Conservation (phyloP, 2,888 invertebrate species). For the Melanostoma scalare region DNA sequence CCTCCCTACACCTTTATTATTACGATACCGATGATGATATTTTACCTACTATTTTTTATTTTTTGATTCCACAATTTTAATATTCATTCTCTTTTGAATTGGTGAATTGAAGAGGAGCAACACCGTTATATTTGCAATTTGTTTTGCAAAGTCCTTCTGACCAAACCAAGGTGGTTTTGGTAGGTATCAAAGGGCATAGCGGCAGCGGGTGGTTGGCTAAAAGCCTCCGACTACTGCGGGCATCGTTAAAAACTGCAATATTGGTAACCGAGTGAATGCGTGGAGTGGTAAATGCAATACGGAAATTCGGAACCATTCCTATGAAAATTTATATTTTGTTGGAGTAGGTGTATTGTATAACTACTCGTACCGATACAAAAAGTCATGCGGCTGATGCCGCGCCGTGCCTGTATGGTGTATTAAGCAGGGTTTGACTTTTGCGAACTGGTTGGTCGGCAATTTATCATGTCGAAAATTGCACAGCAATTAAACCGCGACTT, state of each 20-base stretch:
- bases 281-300: slow-evolving; percentile 34
- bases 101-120: slow-evolving; percentile 31
- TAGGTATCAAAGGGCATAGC: slow-evolving; percentile 4
- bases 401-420: slow-evolving; percentile 26
- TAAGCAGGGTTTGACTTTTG: slow-evolving; percentile 38
- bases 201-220: slow-evolving; percentile 22
- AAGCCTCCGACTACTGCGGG: slow-evolving; percentile 9
- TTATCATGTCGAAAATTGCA: slow-evolving; percentile 69
- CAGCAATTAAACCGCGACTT: slow-evolving; percentile 68
- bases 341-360: background rate
- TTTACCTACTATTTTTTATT: slow-evolving; percentile 12
- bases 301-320: slow-evolving; percentile 21
- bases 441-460: slow-evolving; percentile 43
- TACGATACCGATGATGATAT: background rate
- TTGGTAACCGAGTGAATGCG: slow-evolving; percentile 45
- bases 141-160: slow-evolving; percentile 25
- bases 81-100: slow-evolving; percentile 57
- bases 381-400: background rate
- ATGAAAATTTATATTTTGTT: slow-evolving; percentile 61
- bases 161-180: slow-evolving; percentile 45
- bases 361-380: slow-evolving; percentile 6
- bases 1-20: background rate
- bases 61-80: slow-evolving; percentile 53
- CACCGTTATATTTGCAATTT: slow-evolving; percentile 36
- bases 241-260: slow-evolving; percentile 48